A percentile compares a stretch with the other conserved stretches of the same genome.
Conservation (phyloP, 2,888 invertebrate genomes). For the Baronia brevicornis region DNA sequence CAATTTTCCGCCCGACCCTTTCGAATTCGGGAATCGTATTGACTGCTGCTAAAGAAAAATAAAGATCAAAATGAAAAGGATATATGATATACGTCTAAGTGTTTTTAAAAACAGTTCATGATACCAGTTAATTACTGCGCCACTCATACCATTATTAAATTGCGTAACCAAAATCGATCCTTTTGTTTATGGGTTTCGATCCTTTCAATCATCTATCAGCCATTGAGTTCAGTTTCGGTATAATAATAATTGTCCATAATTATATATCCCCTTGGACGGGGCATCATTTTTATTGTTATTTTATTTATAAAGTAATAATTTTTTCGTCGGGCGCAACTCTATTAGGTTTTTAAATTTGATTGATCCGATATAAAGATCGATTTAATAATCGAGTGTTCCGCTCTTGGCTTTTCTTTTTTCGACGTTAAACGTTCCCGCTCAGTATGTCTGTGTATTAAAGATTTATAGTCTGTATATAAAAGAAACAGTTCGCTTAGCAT, state of each 20-base stretch:
- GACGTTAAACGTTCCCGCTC: slow-evolving; percentile 57
- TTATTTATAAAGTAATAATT: slow-evolving; percentile 76
- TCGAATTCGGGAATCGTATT: slow-evolving; percentile 44
- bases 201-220: slow-evolving; percentile 75
- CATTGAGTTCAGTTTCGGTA: slow-evolving; percentile 62
- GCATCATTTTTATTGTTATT: slow-evolving; percentile 75
- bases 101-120: slow-evolving; percentile 42
- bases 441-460: slow-evolving; percentile 49
- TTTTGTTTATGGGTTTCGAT: slow-evolving; percentile 73
- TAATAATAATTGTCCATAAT: slow-evolving; percentile 76
- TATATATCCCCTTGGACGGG: slow-evolving; percentile 71
- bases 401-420: slow-evolving; percentile 52
- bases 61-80: slow-evolving; percentile 16
- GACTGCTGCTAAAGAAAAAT: slow-evolving; percentile 39
- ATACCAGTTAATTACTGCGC: slow-evolving; percentile 67
- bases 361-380: slow-evolving; percentile 74
- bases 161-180: slow-evolving; percentile 69
- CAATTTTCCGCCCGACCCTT: slow-evolving; percentile 58
- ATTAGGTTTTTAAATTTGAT: slow-evolving; percentile 73
- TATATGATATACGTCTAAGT: slow-evolving; percentile 27
- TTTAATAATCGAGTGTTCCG: slow-evolving; percentile 67
- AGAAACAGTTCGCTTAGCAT: too few species aligned
- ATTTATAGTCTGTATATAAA: too few species aligned
- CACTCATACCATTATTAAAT: slow-evolving; percentile 63
- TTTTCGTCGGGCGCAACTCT: slow-evolving; percentile 64